phyloP scores from a whole-genome alignment of 2,888 invertebrate species.

The Eristalis pertinax region DNA sequence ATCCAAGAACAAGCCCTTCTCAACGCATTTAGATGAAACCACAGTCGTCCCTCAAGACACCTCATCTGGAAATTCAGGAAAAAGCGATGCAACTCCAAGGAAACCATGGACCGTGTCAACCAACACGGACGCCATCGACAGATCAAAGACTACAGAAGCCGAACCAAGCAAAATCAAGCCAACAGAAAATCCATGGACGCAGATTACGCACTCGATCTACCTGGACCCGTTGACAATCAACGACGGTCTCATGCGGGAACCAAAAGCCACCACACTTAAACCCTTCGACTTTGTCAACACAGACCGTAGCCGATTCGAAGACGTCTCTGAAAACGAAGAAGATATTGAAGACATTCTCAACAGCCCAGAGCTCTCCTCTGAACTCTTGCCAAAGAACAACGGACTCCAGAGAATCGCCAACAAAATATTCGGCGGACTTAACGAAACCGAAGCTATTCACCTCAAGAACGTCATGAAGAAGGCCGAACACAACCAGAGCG shows the following conservation, averaged over 20 bases:
- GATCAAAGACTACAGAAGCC: background rate
- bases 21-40: background rate
- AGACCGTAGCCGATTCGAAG: constrained; percentile 54
- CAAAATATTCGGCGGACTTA: constrained; percentile 88
- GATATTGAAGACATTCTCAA: constrained; percentile 81
- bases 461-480: constrained; percentile 91
- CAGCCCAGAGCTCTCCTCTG: constrained; percentile 82
- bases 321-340: constrained; percentile 76
- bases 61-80: background rate
- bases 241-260: constrained; percentile 83
- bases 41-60: background rate
- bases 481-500: constrained; percentile 89
- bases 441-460: constrained; percentile 88
- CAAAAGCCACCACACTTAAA: constrained; percentile 77
- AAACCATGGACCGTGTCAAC: constrained; percentile 9
- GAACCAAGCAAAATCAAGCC: constrained; percentile 73
- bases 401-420: constrained; percentile 87
- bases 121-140: background rate
- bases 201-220: constrained; percentile 84
- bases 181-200: constrained; percentile 82
- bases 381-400: constrained; percentile 83
- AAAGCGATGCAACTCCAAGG: background rate
- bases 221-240: constrained; percentile 89
- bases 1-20: background rate
- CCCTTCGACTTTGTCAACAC: constrained; percentile 78